Conservation (phyloP, 2,888 invertebrate species). For the Aspidapion aeneum region DNA sequence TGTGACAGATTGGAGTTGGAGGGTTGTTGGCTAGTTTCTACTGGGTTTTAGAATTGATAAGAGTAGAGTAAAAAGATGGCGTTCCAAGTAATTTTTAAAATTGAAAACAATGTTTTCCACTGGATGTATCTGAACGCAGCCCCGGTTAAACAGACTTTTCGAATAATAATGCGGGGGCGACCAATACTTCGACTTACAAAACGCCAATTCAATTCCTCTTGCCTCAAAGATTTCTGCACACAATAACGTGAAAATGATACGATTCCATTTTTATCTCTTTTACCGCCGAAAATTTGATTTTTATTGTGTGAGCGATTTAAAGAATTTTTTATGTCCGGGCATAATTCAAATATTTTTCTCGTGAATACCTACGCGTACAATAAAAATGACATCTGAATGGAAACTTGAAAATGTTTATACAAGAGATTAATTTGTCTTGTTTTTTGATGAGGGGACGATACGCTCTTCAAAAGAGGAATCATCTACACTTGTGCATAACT, state of each 20-base stretch:
- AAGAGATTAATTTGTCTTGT: conserved; percentile 12
- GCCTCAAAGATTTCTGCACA: conserved; percentile 43
- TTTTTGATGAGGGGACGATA: conserved; percentile 12
- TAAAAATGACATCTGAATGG: conserved; percentile 14
- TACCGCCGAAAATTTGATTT: conserved; percentile 34
- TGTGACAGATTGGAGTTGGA: too few species aligned
- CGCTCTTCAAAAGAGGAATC: background rate
- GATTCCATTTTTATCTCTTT: conserved; percentile 33
- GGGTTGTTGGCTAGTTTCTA: too few species aligned
- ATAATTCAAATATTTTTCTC: background rate
- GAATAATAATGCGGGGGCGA: conserved; percentile 44
- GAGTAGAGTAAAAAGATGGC: too few species aligned
- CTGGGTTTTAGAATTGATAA: too few species aligned
- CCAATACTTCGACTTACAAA: conserved; percentile 33
- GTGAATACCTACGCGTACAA: background rate
- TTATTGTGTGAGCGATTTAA: conserved; percentile 31
- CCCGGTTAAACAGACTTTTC: conserved; percentile 44
- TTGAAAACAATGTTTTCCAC: too few species aligned
- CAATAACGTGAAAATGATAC: conserved; percentile 48
- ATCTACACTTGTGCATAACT: too few species aligned
- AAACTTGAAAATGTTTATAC: conserved; percentile 12
- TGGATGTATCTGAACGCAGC: too few species aligned
- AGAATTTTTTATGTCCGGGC: conserved; percentile 19
- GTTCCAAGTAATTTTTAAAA: too few species aligned
- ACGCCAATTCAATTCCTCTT: conserved; percentile 48